Conservation (phyloP, 2,888 invertebrate genomes). For the Clusia tigrina region DNA sequence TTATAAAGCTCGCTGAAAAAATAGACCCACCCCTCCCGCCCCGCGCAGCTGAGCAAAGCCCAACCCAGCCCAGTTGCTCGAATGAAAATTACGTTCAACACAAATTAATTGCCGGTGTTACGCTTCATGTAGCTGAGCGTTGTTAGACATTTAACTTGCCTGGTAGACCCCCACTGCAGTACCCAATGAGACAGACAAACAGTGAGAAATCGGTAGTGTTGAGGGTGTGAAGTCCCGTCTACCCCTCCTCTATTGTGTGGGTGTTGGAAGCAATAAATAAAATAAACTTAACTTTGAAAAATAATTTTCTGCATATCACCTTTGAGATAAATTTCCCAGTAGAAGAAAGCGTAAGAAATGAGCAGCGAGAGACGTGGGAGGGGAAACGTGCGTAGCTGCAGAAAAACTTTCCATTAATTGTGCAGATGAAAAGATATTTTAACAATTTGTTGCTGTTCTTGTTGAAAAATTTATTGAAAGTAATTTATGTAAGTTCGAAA, state of each 20-base stretch:
- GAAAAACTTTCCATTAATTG: slow-evolving; percentile 29
- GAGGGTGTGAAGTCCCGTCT: not conserved
- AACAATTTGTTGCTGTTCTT: slow-evolving; percentile 32
- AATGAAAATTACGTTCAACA: slow-evolving; percentile 18
- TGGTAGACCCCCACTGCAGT: not conserved
- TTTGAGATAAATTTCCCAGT: slow-evolving; percentile 43
- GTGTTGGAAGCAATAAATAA: slow-evolving; percentile 41
- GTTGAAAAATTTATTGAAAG: slow-evolving; percentile 13
- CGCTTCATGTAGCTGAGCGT: slow-evolving; percentile 41
- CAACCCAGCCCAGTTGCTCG: not conserved
- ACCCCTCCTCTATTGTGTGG: not conserved
- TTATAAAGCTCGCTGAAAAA: slow-evolving; percentile 45
- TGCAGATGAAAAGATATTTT: slow-evolving; percentile 42
- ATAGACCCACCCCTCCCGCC: not conserved
- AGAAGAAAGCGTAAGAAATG: not conserved
- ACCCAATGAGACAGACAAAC: not conserved
- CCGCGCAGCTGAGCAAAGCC: not conserved
- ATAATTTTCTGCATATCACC: slow-evolving; percentile 41
- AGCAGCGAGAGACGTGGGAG: no score
- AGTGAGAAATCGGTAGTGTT: not conserved
- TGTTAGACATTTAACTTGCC: slow-evolving; percentile 21
- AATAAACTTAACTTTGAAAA: slow-evolving; percentile 24
- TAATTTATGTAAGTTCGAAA: slow-evolving; percentile 31
- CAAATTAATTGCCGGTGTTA: slow-evolving; percentile 54
- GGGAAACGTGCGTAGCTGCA: not conserved